Evolutionary conservation across 2,888 invertebrate genomes (phyloP).

Genomic region (Epsilonema sp.): DNA sequence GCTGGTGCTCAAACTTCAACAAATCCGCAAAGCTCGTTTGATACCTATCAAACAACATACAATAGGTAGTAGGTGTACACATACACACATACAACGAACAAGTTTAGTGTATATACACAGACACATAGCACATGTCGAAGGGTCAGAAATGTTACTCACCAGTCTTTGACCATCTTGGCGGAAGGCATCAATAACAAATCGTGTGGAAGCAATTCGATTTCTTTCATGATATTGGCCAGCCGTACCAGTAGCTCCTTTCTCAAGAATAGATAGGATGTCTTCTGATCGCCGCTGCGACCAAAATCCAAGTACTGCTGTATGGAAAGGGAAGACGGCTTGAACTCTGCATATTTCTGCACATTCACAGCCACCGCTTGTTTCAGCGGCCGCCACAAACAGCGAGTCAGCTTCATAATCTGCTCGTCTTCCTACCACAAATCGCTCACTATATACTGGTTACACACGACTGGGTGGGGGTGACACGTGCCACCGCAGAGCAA

Average conservation of each 20-base stretch:
- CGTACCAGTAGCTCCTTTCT: conserved; percentile 84
- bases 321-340: conserved; percentile 78
- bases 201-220: conserved; percentile 81
- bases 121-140: no score
- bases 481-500: no score
- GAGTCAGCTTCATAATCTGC: background rate
- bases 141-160: conserved; percentile 35
- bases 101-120: no score
- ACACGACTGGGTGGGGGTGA: no score
- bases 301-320: conserved; percentile 94
- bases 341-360: conserved; percentile 83
- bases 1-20: conserved; percentile 67
- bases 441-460: no score
- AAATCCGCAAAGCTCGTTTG: conserved; percentile 83
- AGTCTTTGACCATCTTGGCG: conserved; percentile 71
- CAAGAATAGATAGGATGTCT: conserved; percentile 75
- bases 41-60: conserved; percentile 46
- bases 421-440: no score
- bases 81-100: no score
- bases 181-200: conserved; percentile 78
- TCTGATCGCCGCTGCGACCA: conserved; percentile 46
- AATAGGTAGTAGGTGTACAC: no score
- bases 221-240: conserved; percentile 97
- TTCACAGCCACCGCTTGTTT: background rate
- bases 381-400: background rate